These are phyloP conservation scores for Clavelina lepadiformis DNA, from an alignment of 23 tunicate genomes.

Conservation along the genomic window DNA sequence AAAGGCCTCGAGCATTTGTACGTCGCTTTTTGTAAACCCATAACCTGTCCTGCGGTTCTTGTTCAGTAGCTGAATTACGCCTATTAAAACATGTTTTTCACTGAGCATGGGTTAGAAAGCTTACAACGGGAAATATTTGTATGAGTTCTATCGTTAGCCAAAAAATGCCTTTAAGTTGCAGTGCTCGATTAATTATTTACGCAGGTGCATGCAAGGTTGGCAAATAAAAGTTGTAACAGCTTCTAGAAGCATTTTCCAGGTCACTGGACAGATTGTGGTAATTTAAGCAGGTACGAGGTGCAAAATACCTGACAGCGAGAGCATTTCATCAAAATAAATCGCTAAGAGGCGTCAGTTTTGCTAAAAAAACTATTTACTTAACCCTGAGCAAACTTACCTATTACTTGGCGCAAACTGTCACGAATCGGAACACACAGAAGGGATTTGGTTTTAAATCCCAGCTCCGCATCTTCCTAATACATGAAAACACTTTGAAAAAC, in stretches of 20 bases:
- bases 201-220: too few species aligned
- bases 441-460: slow-evolving; percentile 53
- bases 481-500: background rate
- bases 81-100: too few species aligned
- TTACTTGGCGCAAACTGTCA: slow-evolving; percentile 59
- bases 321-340: background rate
- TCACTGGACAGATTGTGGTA: too few species aligned
- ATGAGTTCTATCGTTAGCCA: too few species aligned
- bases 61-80: slow-evolving; percentile 87
- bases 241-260: too few species aligned
- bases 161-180: too few species aligned
- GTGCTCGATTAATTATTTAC: too few species aligned
- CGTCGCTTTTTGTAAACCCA: slow-evolving; percentile 74
- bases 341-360: background rate
- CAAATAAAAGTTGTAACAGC: too few species aligned
- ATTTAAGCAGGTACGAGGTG: too few species aligned
- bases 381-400: slow-evolving; percentile 51
- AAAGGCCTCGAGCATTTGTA: slow-evolving; percentile 82
- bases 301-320: background rate
- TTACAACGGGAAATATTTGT: too few species aligned
- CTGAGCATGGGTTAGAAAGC: too few species aligned
- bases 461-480: slow-evolving; percentile 64
- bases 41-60: slow-evolving; percentile 41
- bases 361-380: too few species aligned
- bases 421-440: slow-evolving; percentile 83